Evolutionary conservation across 1,140 invertebrate genomes (phyloP).

Genomic region (Apis cerana): DNA sequence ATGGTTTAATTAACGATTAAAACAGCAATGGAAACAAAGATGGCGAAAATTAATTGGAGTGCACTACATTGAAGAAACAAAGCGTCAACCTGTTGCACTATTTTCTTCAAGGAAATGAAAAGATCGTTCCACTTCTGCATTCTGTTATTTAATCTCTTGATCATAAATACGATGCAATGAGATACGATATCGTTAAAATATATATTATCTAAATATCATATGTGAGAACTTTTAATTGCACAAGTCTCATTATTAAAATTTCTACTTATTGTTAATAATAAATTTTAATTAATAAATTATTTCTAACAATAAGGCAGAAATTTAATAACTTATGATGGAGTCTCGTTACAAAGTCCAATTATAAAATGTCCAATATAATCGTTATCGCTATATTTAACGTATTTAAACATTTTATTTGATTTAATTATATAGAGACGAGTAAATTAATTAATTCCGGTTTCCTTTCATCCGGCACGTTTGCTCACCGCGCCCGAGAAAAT

Average conservation of each 20-base stretch:
- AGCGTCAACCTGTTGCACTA: constrained; percentile 25
- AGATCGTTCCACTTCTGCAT: neutral
- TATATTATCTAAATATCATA: neutral
- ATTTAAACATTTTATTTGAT: neutral
- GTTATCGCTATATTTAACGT: neutral
- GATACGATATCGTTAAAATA: too few species aligned
- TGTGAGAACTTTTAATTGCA: neutral
- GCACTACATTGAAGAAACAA: neutral
- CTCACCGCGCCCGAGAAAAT: neutral
- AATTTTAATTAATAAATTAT: too few species aligned
- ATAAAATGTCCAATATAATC: neutral
- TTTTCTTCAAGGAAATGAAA: neutral
- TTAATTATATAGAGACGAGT: neutral
- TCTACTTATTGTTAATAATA: neutral
- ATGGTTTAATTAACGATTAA: neutral
- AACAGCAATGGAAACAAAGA: neutral
- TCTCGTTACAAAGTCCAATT: neutral
- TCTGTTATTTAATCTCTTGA: neutral
- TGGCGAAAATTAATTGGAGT: neutral
- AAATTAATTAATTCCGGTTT: constrained; percentile 27
- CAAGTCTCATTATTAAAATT: neutral
- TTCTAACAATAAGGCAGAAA: too few species aligned
- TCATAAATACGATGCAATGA: neutral
- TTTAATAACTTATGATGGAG: too few species aligned
- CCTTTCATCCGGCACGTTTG: constrained; percentile 1